Evolutionary conservation across 2,888 invertebrate species (phyloP).

Genomic region (Frankliniella fusca): DNA sequence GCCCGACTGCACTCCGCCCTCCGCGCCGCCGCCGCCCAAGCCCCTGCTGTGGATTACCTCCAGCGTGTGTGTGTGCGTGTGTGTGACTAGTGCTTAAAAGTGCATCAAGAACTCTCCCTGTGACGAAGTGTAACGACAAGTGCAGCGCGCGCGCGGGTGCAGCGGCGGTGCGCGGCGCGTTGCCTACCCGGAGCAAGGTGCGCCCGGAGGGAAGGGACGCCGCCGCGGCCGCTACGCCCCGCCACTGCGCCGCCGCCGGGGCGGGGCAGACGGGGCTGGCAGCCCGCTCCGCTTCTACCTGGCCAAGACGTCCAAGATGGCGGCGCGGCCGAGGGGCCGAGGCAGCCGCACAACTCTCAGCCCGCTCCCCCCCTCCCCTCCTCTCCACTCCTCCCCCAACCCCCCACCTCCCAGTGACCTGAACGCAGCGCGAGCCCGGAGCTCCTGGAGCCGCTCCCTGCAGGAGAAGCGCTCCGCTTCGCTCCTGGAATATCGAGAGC

Average conservation of each 20-base stretch:
- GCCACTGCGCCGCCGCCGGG: neutral
- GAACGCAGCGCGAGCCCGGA: neutral
- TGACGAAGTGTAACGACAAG: neutral
- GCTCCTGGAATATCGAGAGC: neutral
- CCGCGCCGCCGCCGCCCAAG: too few species aligned
- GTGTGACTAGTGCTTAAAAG: neutral
- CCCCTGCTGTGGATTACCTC: neutral
- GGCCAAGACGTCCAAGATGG: constrained; percentile 17
- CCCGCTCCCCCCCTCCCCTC: neutral
- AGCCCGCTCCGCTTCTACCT: neutral
- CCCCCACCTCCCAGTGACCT: neutral
- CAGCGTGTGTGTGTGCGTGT: neutral
- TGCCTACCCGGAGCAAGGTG: neutral
- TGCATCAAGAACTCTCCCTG: neutral
- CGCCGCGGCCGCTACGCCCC: neutral
- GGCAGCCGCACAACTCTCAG: neutral
- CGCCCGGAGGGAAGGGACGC: neutral
- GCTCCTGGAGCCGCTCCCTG: neutral
- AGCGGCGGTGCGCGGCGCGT: neutral
- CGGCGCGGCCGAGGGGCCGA: neutral
- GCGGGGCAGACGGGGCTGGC: neutral
- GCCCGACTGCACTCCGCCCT: neutral
- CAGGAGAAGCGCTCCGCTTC: neutral
- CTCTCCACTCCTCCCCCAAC: neutral
- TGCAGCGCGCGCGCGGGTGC: neutral